Conservation (phyloP, 2,113 vertebrate genomes). For the Cyanistes caeruleus region DNA sequence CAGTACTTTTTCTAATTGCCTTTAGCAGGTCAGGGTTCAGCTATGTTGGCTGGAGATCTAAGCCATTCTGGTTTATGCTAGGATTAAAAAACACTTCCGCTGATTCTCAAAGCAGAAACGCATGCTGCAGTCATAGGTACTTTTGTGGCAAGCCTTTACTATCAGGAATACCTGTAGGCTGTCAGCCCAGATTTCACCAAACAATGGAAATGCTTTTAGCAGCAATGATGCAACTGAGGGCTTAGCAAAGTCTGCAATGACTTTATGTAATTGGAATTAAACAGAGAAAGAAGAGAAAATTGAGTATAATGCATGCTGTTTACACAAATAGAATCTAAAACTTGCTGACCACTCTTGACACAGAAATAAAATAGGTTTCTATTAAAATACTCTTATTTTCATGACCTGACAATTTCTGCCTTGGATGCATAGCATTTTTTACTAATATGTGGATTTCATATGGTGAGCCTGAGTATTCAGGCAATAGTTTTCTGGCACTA, state of each 20-base stretch:
- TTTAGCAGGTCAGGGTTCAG: background rate
- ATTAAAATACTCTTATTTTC: background rate
- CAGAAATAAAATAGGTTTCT: background rate
- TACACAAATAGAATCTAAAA: background rate
- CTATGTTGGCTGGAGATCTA: background rate
- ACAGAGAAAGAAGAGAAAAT: background rate
- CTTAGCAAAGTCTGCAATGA: background rate
- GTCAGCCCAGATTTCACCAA: background rate
- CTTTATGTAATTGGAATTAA: background rate
- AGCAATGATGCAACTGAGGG: background rate
- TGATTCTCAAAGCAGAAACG: background rate
- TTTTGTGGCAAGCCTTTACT: background rate
- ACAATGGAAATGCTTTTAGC: background rate
- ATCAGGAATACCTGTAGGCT: background rate
- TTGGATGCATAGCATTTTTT: background rate
- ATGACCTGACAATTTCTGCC: background rate
- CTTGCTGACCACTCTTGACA: background rate
- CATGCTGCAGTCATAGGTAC: background rate
- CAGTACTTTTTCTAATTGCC: background rate
- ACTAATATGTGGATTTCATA: conserved; percentile 3
- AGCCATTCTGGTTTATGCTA: background rate
- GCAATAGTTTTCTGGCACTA: background rate
- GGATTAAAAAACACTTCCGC: background rate
- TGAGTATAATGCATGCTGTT: background rate
- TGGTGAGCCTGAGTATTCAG: background rate